Base-by-base conservation (phyloP, 2,113 vertebrate species). In the Hymenochirus boettgeri region DNA sequence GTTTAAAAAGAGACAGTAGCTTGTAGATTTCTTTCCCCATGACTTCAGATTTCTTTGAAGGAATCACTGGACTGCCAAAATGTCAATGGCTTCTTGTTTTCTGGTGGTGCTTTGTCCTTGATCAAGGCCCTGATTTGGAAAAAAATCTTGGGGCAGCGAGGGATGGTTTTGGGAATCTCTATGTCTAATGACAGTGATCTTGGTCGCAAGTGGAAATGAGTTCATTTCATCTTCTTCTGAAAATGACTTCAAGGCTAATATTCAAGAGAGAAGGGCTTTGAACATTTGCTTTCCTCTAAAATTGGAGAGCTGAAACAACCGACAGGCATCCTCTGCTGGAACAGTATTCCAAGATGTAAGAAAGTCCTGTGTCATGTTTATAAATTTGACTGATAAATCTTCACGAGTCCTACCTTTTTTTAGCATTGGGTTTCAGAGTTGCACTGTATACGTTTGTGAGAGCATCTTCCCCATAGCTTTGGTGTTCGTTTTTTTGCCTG, bases 261-360 rank as follows among this genome's bases (percentile, higher is more conserved):
- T 31, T 6, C 26, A 29, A 29, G 45, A 66, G 12, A 55, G 23
- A 57, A 25, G 12, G 55, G 9, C 31, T 21, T 12, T 45, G 23
- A 25, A 37, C 57, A 17, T 13, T 47, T 35, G 37, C 33, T 17
- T 9, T 15, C 35, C 10, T 57, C 54, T 23, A 37, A 50, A 21
- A 42, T 17, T 21, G 63, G 37, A 37, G 53, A 57, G n/a, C 53
- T 21, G 18, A 37, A 29, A 35, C 52, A 21, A 33, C 19, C 18
- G 22, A 5, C 42, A 26, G 47, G 46, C 25, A 31, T 27, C 46
- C n/a, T 17, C 5, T 65, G n/a, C 15, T 24, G 39, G 53, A 64
- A 54, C 62, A 45, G 13, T 24, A 48, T 12, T 27, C 54, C 42
- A 50, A 46, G 63, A 66, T 51, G 63, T 66, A 66, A 57, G 63